These are phyloP conservation scores for Grallaria varia DNA, from an alignment of 2,113 vertebrate species.

Conservation along the genomic window DNA sequence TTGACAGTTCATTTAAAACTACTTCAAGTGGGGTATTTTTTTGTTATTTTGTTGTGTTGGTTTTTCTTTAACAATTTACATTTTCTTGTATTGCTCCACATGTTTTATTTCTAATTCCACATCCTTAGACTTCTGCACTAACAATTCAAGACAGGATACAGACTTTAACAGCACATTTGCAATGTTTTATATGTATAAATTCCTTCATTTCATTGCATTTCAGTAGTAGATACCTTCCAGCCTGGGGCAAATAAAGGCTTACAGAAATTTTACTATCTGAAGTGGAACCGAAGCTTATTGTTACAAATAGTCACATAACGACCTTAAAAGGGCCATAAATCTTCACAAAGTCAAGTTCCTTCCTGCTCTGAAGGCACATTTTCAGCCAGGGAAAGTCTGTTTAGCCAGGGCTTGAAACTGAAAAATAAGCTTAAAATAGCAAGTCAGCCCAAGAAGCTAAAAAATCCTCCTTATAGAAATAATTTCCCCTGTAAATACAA, in stretches of 20 bases:
- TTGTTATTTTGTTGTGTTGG: background rate
- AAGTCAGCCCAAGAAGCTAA: background rate
- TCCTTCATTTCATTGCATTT: background rate
- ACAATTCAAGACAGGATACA: background rate
- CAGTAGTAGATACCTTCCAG: background rate
- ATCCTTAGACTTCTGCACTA: background rate
- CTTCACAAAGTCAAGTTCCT: slow-evolving; percentile 55
- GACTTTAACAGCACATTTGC: background rate
- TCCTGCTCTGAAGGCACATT: slow-evolving; percentile 38
- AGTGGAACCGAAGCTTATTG: slow-evolving; percentile 52
- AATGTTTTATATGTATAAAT: background rate
- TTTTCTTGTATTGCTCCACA: background rate
- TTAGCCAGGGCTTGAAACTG: background rate
- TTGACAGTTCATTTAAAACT: background rate
- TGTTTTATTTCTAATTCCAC: background rate
- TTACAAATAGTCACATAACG: slow-evolving; percentile 42
- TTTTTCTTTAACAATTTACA: background rate
- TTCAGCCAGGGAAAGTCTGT: background rate
- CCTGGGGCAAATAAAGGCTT: background rate
- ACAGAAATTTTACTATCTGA: background rate
- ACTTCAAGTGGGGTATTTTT: accelerated
- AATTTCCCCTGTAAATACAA: background rate
- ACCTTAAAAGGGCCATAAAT: slow-evolving; percentile 47
- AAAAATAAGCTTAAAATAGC: background rate
- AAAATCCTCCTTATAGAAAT: background rate